Conservation (phyloP, 1,140 invertebrate genomes). For the Acromyrmex charruanus region DNA sequence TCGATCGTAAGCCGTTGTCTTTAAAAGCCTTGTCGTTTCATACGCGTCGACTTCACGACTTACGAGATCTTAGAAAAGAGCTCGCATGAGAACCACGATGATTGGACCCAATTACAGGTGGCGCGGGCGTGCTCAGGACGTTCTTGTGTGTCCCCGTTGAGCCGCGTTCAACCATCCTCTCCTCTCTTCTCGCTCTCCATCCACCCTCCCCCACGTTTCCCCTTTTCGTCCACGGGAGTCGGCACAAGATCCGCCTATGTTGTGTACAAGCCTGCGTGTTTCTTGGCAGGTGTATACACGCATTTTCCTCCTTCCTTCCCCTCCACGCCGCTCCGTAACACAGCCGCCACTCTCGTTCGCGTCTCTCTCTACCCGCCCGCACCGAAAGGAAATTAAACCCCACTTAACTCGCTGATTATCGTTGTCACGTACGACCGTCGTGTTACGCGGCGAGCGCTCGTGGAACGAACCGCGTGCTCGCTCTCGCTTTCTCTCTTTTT, state of each 20-base stretch:
- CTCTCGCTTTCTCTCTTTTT: slow-evolving; percentile 7
- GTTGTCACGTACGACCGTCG: slow-evolving; percentile 82
- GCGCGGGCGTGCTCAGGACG: slow-evolving; percentile 79
- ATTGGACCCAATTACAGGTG: slow-evolving; percentile 85
- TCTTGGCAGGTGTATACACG: slow-evolving; percentile 83
- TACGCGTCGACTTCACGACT: not conserved
- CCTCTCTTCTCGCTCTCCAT: slow-evolving; percentile 40
- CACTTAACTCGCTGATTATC: slow-evolving; percentile 84
- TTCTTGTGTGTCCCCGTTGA: slow-evolving; percentile 79
- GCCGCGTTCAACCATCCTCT: slow-evolving; percentile 69
- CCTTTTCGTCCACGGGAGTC: slow-evolving; percentile 34
- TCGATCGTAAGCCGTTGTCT: not conserved
- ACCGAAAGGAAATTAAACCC: slow-evolving; percentile 83
- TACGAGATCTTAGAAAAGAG: slow-evolving; percentile 14
- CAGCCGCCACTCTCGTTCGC: slow-evolving; percentile 62
- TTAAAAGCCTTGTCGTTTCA: not conserved
- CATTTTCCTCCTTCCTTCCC: slow-evolving; percentile 69
- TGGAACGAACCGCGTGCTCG: slow-evolving; percentile 49
- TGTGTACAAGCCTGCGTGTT: slow-evolving; percentile 77
- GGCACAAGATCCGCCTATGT: slow-evolving; percentile 68
- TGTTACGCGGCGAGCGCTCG: slow-evolving; percentile 55
- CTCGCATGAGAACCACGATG: slow-evolving; percentile 79
- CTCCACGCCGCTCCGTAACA: slow-evolving; percentile 14
- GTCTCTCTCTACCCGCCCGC: slow-evolving; percentile 78
- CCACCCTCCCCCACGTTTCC: slow-evolving; percentile 4